Base-by-base conservation (phyloP, 2,888 invertebrate species). In the Cordilura impudica region DNA sequence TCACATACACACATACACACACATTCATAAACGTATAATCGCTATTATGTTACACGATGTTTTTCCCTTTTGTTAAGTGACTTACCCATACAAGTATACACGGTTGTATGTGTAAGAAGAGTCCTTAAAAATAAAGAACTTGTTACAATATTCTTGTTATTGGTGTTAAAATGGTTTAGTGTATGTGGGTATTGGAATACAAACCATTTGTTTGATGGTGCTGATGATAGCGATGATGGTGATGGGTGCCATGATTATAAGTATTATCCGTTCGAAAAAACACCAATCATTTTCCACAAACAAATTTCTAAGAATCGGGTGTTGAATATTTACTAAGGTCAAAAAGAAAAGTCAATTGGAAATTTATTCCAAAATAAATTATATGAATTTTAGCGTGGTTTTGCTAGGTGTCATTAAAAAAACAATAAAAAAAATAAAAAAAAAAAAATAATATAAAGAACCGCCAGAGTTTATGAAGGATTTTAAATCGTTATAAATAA, bases 171-270 rank as follows among this genome's bases (percentile, higher is more conserved):
- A n/a, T n/a, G n/a, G n/a, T n/a, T n/a, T n/a, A n/a, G n/a, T n/a
- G 23, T 26, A 58, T 12, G 35, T 19, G 18, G n/a, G 16, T 45
- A 61, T 29, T 61, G 53, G 43, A 26, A 43, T 12, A 66, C 51
- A 19, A 49, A 51, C 26, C 19, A 10, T 51, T 49, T 45, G 21
- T 31, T 71, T 56, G 51, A 63, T 45, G 45, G n/a, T 47, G 54
- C 23, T 49, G 56, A 26, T 58, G 39, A 39, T 69, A 23, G 53
- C 31, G 71, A 71, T 47, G n/a, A 56, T 10, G 16, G 23, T 10
- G n/a, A 56, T 65, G 76, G 47, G 65, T 71, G 70, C 51, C 31
- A 76, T 71, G 76, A 71, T 77, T 71, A 66, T 66, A 60, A 71
- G 53, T 45, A 65, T 71, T 77, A 76, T 63, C 63, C 60, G 47